phyloP scores from a whole-genome alignment of 1,140 invertebrate species.

The Asbolus verrucosus region DNA sequence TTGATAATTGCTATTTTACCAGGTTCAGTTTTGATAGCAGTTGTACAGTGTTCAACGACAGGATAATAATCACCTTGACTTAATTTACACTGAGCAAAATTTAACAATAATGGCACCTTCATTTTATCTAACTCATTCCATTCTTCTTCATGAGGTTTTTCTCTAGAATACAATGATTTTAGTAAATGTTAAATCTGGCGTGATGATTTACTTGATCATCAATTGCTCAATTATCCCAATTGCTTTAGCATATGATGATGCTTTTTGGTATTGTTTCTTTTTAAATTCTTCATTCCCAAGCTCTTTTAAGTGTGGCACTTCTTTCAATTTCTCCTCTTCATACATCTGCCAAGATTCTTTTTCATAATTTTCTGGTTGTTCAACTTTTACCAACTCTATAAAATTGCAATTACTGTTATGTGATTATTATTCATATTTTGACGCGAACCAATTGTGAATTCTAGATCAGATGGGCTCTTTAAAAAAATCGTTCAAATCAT shows the following conservation, averaged over 20 bases:
- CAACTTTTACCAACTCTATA: conserved; percentile 83
- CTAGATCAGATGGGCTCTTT: conserved; percentile 83
- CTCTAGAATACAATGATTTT: conserved; percentile 70
- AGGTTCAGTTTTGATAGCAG: conserved; percentile 85
- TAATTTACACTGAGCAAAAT: conserved; percentile 93
- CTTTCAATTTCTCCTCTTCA: conserved; percentile 82
- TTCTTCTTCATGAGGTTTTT: conserved; percentile 92
- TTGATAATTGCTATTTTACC: conserved; percentile 67
- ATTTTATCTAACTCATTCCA: conserved; percentile 83
- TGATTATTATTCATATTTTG: too few relatives aligned
- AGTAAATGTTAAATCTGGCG: conserved; percentile 10
- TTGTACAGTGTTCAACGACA: conserved; percentile 91
- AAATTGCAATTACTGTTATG: too few relatives aligned
- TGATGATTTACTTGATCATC: conserved; percentile 81
- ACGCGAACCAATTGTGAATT: conserved; percentile 86
- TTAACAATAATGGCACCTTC: conserved; percentile 91
- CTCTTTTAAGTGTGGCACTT: conserved; percentile 81
- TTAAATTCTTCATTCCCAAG: conserved; percentile 90
- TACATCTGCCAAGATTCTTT: conserved; percentile 94
- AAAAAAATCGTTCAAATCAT: conserved; percentile 88
- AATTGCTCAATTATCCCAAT: conserved; percentile 91
- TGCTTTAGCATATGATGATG: conserved; percentile 88
- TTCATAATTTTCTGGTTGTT: conserved; percentile 86
- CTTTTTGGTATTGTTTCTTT: conserved; percentile 78
- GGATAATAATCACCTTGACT: conserved; percentile 87